phyloP scores from a whole-genome alignment of 2,797 vertebrate species.

The Eurystomus glaucurus region DNA sequence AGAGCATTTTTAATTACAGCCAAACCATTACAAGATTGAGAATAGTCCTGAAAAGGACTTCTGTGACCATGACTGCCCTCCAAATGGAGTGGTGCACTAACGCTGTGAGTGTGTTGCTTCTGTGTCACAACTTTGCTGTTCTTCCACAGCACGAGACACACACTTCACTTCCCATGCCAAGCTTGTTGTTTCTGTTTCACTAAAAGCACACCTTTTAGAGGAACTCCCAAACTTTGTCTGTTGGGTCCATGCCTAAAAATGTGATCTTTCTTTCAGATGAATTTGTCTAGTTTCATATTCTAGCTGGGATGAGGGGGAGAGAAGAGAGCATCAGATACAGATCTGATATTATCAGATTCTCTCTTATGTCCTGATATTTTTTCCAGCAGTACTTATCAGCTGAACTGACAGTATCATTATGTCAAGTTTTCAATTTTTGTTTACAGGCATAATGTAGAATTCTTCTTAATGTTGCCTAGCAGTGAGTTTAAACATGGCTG shows the following conservation, averaged over 20 bases:
- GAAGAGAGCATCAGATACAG: background rate
- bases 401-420: background rate
- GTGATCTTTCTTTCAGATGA: background rate
- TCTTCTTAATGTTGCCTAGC: background rate
- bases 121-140: background rate
- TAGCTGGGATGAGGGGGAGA: background rate
- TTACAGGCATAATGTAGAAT: background rate
- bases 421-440: background rate
- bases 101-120: accelerated
- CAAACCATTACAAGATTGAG: background rate
- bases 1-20: background rate
- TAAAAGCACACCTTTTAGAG: background rate
- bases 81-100: accelerated
- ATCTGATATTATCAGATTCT: background rate
- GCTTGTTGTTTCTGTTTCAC: background rate
- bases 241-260: background rate
- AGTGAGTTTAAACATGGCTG: background rate
- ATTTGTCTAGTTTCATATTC: background rate
- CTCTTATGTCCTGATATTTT: background rate
- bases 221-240: accelerated
- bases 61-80: accelerated
- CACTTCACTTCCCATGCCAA: background rate
- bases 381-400: background rate
- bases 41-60: background rate
- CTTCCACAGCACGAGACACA: background rate